Evolutionary conservation across 2,888 invertebrate species (phyloP), one percentile per base, ranked within the genome.

Genomic region (Pristionchus mayeri): DNA sequence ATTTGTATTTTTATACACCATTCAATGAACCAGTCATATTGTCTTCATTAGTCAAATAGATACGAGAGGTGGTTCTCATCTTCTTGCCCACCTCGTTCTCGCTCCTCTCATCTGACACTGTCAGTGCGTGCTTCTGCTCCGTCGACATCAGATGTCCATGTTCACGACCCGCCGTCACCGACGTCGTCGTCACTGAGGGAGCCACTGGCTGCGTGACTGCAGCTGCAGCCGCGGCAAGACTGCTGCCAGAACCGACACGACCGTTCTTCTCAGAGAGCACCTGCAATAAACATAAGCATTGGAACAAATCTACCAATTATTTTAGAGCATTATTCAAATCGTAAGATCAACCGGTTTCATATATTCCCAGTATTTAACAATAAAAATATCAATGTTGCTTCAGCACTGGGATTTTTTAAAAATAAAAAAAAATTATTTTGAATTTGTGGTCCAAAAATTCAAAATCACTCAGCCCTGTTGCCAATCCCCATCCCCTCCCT

Each of bases 81-180:
- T n/a, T 3, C 0, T 21, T 11, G 0, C 84, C 27, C 54, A 84
- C 84, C 75, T 84, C 84, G 52, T 84, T 84, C 37, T 84, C 84
- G 40, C 88, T 89, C 83, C 87, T 85, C 82, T 88, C 88, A 84
- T 90, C 89, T 54, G 87, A 83, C 50, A 89, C 88, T 40, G 88
- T 86, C 24, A 89, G 67, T 30, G 88, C 88, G 21, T 86, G 75
- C 78, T 90, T 89, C 81, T 87, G 85, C 34, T 89, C 89, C 16
- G 85, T 84, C 6, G 89, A 84, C 13, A 88, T 13, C 13, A 48
- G 48, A 34, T 63, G 79, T 3, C 6, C 27, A 27, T 60, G 24
- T 40, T 40, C 71, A 13, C 40, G 44, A 40, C 13, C 21, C 63
- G 13, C 9, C 76, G 50, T 37, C 2, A 37, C 57, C 37, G 78